Conservation (phyloP, 2,797 vertebrate species). For the Squalus acanthias region DNA sequence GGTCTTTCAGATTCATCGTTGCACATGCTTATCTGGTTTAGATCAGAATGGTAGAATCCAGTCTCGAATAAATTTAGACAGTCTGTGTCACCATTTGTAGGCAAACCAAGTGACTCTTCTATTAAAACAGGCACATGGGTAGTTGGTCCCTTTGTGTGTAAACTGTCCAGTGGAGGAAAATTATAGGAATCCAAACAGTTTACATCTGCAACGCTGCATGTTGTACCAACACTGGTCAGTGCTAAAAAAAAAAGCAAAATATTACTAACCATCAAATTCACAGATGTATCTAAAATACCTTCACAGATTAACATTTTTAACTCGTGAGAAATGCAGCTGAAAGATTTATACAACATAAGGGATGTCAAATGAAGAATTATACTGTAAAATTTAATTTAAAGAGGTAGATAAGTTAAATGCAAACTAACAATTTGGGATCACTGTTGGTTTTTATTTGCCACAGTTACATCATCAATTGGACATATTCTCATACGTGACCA, state of each 20-base stretch:
- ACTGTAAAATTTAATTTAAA: background rate
- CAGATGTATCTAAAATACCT: background rate
- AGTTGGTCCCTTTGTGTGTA: conserved; percentile 72
- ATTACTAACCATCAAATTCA: background rate
- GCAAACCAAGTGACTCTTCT: conserved; percentile 78
- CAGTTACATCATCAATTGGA: background rate
- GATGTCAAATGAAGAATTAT: background rate
- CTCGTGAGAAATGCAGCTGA: background rate
- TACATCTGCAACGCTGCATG: conserved; percentile 77
- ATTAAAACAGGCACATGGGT: conserved; percentile 73
- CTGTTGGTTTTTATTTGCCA: background rate
- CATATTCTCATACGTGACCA: too few species aligned
- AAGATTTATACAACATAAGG: background rate
- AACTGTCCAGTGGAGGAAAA: conserved; percentile 77
- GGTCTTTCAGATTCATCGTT: conserved; percentile 85
- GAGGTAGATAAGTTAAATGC: background rate
- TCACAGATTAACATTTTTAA: background rate
- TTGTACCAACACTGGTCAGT: conserved; percentile 80
- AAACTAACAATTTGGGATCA: background rate
- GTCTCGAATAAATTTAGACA: conserved; percentile 93
- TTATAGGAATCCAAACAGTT: conserved; percentile 79
- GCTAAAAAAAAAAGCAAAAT: conserved; percentile 59
- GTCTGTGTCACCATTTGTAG: conserved; percentile 77
- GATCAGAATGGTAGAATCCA: conserved; percentile 88
- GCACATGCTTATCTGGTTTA: conserved; percentile 75